Base-by-base conservation (phyloP, 2,888 invertebrate genomes). In the Phymatocera aterrima region DNA sequence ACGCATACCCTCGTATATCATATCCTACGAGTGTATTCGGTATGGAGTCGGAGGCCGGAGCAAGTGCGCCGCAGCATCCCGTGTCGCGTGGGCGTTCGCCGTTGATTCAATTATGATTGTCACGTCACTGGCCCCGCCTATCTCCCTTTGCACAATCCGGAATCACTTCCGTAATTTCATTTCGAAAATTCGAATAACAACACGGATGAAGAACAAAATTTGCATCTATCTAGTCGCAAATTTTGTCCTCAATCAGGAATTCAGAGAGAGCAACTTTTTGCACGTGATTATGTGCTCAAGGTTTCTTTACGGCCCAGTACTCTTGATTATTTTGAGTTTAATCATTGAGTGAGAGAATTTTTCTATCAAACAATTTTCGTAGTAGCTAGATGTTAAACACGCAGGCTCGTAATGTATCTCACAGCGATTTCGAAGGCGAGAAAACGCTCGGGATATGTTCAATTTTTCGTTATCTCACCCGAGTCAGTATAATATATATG, bases 81-180 rank as follows among this genome's bases (percentile, higher is more conserved):
- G 46, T 68, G 72, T 31, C 51, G 83, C 82, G 86, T 83, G 86
- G 88, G 88, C 88, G 88, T 85, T 85, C 88, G 88, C 88, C 87
- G 88, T 88, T 89, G 88, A 89, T 88, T 89, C 88, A 88, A 88
- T 89, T 89, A 88, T 87, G 85, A 88, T 88, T 87, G 88, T 85
- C 85, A 85, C 85, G 82, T 81, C 84, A 82, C 85, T 83, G 83
- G 87, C 86, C 85, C 88, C 88, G 88, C 88, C 87, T 87, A 84
- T 82, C 83, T 84, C 86, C 85, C 87, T 85, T 83, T 81, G 85
- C 86, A 87, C 88, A 86, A 88, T 87, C 85, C 85, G 83, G 57
- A n/a, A 54, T n/a, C 10, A 24, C 57, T 75, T 51, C 40, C 43
- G 75, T 57, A 40, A 60, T 60, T 37, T 75, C 57, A 31, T 24